Conservation (phyloP, 1,140 invertebrate genomes). For the Lepidotrigona ventralis region DNA sequence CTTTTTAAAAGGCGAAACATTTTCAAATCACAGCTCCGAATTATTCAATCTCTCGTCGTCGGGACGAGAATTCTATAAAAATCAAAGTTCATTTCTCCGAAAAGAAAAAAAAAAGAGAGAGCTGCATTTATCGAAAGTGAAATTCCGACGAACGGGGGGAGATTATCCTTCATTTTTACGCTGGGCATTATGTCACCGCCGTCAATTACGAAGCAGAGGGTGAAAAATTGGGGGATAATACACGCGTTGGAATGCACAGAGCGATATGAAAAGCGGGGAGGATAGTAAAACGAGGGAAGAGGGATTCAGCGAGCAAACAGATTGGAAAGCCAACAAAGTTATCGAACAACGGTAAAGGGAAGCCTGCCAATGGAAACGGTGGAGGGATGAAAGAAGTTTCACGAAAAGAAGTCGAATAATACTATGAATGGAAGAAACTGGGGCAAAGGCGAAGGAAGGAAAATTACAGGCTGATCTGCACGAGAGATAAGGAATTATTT, state of each 20-base stretch:
- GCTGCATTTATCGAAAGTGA: neutral
- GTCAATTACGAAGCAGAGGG: neutral
- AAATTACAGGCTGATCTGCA: constrained; percentile 19
- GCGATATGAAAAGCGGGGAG: neutral
- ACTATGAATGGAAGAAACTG: constrained; percentile 17
- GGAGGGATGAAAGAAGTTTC: constrained; percentile 1
- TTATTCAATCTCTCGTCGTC: neutral
- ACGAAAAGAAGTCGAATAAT: constrained; percentile 21
- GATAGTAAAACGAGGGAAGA: neutral
- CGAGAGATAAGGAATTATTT: constrained; percentile 10
- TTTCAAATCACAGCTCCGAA: too few species aligned
- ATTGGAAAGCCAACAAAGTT: constrained; percentile 31
- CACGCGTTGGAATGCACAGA: neutral
- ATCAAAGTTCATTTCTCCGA: neutral
- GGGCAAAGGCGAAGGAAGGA: constrained; percentile 7
- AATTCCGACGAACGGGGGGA: neutral
- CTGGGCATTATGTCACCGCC: neutral
- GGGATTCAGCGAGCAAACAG: neutral
- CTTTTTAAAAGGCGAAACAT: too few species aligned
- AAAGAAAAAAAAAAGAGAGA: neutral
- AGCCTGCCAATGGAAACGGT: neutral
- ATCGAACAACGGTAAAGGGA: constrained; percentile 5
- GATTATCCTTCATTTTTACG: neutral
- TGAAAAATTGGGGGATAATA: neutral
- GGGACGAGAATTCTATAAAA: neutral